Evolutionary conservation across 2,888 invertebrate species (phyloP), one percentile per base, ranked within the genome.

Genomic region (Phengaris alcon): DNA sequence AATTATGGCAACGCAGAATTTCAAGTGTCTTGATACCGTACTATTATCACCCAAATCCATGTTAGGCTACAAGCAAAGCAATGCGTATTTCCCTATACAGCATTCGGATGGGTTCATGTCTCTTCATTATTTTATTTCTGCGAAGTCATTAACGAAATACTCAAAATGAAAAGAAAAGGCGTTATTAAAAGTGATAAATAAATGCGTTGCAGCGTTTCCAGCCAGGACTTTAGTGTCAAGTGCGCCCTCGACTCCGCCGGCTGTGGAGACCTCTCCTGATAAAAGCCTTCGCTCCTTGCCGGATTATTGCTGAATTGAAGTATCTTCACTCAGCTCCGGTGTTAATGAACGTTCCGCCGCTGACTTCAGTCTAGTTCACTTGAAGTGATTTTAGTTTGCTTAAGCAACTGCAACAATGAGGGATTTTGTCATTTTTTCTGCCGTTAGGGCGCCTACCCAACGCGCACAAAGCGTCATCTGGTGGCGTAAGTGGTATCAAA

Each of bases 301-400:
- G 75, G 48, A 69, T 46, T 75, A 70, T 55, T 75, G 75, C 75
- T 46, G 44, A 75, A 72, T 22, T 72, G 72, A 72, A 72, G 72
- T 54, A 54, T 54, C 52, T 54, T 52, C 22, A 35, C 51, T 52
- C 72, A 22, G 72, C 22, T 72, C 2, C 44, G 72, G 35, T 52
- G 72, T 72, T 52, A 72, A 72, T 72, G 72, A 72, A 48, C 70
- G 22, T 48, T 70, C 51, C 69, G 64, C 64, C 64, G 44, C 64
- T 12, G 64, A 64, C 64, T 64, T 64, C 64, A 64, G 35, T 64
- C 64, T 64, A 64, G 64, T 64, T 64, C 12, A 64, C 64, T 64
- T 35, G 64, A 64, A 64, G 64, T 64, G 35, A 64, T 64, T 64
- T 64, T 12, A 12, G 64, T 64, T 64, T 64, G 44, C 64, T 35